Evolutionary conservation across 2,113 vertebrate species (phyloP), one percentile per base, ranked within the genome.

Genomic region (Acinonyx jubatus): DNA sequence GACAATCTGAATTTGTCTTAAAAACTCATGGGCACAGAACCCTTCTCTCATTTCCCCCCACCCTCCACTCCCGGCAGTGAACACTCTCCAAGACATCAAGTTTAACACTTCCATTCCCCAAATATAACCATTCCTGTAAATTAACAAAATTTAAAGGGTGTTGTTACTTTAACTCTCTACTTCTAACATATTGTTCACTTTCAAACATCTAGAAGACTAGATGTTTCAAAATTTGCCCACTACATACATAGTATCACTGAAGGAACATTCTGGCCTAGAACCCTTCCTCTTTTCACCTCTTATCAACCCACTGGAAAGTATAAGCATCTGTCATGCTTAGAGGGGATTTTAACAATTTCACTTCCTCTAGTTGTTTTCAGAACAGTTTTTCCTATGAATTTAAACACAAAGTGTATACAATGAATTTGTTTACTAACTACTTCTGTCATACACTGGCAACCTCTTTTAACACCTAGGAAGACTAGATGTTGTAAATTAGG

Each of bases 361-460:
- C 31, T 55, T 66, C 73, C 52, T 66, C 57, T 55, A 73, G 16
- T 73, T 3, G 1, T 63, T 91, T 81, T 87, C 38, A 61, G 48
- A 83, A 45, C 45, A 13, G 21, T 71, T 9, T 85, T 78, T 78
- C 76, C 31, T 69, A n/a, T 86, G 83, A 88, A 63, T 83, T 96
- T 92, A 61, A 90, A 73, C 76, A 82, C 45, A 38, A 81, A 81
- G 10, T 41, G 27, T 86, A 78, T 25, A 57, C 29, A 57, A 27
- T n/a, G 8, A 79, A 69, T 83, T 79, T 66, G 18, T 84, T 83
- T 79, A 84, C 63, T 85, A 81, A 68, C 21, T 94, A 88, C 50
- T 91, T 76, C 27, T 88, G 74, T 94, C 71, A 96, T 94, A 94
- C 74, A 96, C 36, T 76, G 92, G 80, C 74, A 96, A 87, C 50